A percentile compares a stretch with the other conserved stretches of the same genome.
These are phyloP conservation scores for Rana temporaria DNA, from an alignment of 2,113 vertebrate genomes.

Conservation along the genomic window DNA sequence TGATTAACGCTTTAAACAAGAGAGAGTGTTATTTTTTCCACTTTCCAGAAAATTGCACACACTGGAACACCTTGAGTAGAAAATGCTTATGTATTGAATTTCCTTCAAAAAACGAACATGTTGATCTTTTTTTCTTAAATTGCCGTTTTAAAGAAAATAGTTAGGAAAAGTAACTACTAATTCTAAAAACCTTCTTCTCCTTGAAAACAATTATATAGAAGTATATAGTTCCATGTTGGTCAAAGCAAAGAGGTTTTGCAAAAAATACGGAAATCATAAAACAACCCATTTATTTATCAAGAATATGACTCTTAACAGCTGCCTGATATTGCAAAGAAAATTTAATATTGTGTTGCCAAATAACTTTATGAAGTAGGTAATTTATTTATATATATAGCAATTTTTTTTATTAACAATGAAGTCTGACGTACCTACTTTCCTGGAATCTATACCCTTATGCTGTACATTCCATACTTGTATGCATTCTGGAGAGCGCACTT, in stretches of 20 bases:
- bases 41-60: conserved; percentile 52
- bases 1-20: conserved; percentile 49
- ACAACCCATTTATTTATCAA: conserved; percentile 15
- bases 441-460: too few relatives aligned
- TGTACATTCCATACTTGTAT: too few relatives aligned
- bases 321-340: not conserved
- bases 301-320: not conserved
- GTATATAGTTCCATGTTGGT: conserved; percentile 17
- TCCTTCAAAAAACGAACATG: conserved; percentile 43
- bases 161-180: conserved; percentile 47
- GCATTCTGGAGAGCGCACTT: too few relatives aligned
- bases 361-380: not conserved
- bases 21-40: conserved; percentile 52
- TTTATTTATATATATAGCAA: not conserved
- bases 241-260: not conserved
- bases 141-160: conserved; percentile 41
- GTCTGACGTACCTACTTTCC: too few relatives aligned
- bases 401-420: not conserved
- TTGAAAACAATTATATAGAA: conserved; percentile 44
- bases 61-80: conserved; percentile 51
- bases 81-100: conserved; percentile 56
- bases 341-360: not conserved
- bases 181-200: conserved; percentile 31
- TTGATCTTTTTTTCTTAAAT: conserved; percentile 41
- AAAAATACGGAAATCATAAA: not conserved